phyloP scores from a whole-genome alignment of 1,140 invertebrate genomes.

The Andricus grossulariae region DNA sequence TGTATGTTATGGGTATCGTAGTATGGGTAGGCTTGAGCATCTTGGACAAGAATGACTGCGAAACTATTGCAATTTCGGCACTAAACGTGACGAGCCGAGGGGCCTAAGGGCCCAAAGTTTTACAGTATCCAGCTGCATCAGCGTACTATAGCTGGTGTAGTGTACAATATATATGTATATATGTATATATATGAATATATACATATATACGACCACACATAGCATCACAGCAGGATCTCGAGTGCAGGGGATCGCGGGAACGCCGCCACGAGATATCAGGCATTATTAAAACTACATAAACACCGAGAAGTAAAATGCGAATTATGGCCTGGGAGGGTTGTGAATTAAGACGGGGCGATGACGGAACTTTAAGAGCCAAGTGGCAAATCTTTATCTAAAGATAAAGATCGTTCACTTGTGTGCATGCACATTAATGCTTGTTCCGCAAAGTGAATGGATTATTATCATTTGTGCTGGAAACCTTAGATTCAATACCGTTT shows the following conservation, averaged over 20 bases:
- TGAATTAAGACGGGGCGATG: constrained; percentile 72
- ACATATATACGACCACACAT: constrained; percentile 68
- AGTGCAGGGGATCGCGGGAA: constrained; percentile 57
- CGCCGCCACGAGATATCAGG: constrained; percentile 68
- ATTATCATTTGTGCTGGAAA: too few species aligned
- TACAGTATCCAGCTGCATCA: constrained; percentile 43
- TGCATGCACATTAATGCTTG: too few species aligned
- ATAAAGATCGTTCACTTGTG: constrained; percentile 57
- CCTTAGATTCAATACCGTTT: too few species aligned
- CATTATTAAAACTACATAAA: constrained; percentile 76
- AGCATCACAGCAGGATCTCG: constrained; percentile 66
- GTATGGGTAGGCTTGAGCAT: constrained; percentile 18
- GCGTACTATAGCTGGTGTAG: constrained; percentile 32
- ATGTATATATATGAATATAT: not conserved
- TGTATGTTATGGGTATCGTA: constrained; percentile 48
- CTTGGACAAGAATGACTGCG: constrained; percentile 15
- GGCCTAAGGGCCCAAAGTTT: constrained; percentile 20
- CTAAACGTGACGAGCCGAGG: constrained; percentile 2
- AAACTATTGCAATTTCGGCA: constrained; percentile 49
- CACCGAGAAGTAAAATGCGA: constrained; percentile 70
- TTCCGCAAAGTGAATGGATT: too few species aligned
- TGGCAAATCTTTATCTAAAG: constrained; percentile 35
- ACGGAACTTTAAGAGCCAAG: constrained; percentile 60
- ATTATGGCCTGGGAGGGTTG: constrained; percentile 68
- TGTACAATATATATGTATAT: constrained; percentile 33